A percentile compares a stretch with the other conserved stretches of the same genome.
Conservation (phyloP, 1,140 invertebrate species). For the Ganaspis sp. region DNA sequence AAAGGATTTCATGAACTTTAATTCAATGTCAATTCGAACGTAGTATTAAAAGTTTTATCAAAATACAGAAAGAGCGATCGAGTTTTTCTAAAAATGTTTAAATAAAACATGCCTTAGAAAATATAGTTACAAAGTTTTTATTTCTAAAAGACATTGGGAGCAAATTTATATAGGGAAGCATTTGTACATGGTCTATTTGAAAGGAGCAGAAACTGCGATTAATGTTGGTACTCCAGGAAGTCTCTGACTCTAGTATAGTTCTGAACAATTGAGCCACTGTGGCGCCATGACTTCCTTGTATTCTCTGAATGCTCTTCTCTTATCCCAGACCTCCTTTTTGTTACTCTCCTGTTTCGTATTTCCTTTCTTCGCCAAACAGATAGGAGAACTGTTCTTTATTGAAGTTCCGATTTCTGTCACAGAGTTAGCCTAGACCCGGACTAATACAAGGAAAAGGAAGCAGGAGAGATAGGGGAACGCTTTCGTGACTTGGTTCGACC, state of each 20-base stretch:
- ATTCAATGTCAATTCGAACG: too few species aligned
- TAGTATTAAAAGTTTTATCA: too few species aligned
- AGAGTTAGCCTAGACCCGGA: neutral
- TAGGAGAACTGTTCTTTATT: conserved; percentile 26
- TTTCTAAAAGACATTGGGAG: neutral
- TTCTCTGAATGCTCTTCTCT: conserved; percentile 5
- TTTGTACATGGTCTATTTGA: neutral
- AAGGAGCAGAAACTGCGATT: conserved; percentile 26
- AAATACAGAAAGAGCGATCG: too few species aligned
- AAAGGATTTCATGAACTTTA: too few species aligned
- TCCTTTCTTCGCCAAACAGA: conserved; percentile 5
- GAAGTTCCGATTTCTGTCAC: conserved; percentile 21
- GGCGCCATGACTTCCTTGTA: conserved; percentile 24
- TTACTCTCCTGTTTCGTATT: conserved; percentile 3
- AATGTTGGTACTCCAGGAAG: conserved; percentile 12
- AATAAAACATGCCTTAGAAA: too few species aligned
- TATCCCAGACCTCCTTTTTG: conserved; percentile 12
- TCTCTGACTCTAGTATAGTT: conserved; percentile 18
- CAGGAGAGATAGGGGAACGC: conserved; percentile 14
- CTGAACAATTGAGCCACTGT: conserved; percentile 15
- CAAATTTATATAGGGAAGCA: neutral
- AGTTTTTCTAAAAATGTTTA: too few species aligned
- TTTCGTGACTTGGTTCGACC: conserved; percentile 22
- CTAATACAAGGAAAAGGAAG: neutral
- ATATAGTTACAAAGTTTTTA: neutral